Evolutionary conservation across 1,140 invertebrate genomes (phyloP), one percentile per base, ranked within the genome.

Genomic region (Heliconius eleuchia): DNA sequence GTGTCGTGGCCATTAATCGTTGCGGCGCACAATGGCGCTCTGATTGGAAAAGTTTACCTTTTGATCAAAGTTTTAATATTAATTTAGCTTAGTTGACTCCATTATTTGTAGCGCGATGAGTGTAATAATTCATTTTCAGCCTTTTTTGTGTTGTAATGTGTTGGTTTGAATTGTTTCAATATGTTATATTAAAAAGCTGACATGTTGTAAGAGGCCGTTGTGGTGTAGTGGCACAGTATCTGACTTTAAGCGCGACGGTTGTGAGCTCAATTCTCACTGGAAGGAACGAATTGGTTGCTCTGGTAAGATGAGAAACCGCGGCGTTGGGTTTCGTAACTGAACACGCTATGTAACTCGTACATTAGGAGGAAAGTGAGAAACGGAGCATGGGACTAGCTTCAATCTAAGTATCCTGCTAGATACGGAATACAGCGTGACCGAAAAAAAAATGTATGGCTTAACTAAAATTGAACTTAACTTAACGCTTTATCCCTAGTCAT

Each of bases 1-100:
- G 83, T 78, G 80, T 79, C 66, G 76, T 73, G 80, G 71, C 82
- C 84, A 87, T 88, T 87, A 88, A 88, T 87, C 83, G 82, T 82
- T 80, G 78, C 57, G 73, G 55, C 60, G 70, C 74, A 85, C 85
- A 83, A 84, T 83, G 85, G 70, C 80, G 74, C 78, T 27, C 76
- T 85, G 85, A 88, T 89, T 89, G 88, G 87, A 86, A 87, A 89
- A 89, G 80, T 89, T 89, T 80, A 79, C 74, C 80, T 83, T 85
- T 88, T 87, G 81, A 82, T 81, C 70, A 84, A 89, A 89, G 81
- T 89, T 89, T 85, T 84, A 85, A 86, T 89, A 89, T 89, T 89
- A 88, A 89, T 88, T 86, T 82, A 78, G 71, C 80, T 76, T 79
- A 72, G 74, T 42, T 55, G 39, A 80, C 75, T 80, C 75, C 34